These are phyloP conservation scores for Euwallacea fornicatus DNA, from an alignment of 1,140 invertebrate genomes.

Conservation along the genomic window DNA sequence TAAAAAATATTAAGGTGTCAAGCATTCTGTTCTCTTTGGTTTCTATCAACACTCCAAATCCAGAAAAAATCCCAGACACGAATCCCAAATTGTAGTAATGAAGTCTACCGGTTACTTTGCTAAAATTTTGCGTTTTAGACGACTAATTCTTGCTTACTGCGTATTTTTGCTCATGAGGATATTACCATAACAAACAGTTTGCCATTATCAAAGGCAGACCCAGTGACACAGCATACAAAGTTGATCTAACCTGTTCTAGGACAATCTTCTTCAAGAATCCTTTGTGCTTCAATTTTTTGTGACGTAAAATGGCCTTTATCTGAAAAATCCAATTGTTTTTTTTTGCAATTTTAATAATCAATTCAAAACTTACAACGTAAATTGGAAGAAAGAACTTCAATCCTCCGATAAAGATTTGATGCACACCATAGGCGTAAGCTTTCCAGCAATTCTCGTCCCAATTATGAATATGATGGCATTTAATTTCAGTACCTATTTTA, in stretches of 20 bases:
- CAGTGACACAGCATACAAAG: conserved; percentile 31
- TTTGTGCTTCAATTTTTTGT: conserved; percentile 36
- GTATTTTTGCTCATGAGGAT: too few species aligned
- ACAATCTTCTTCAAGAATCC: conserved; percentile 23
- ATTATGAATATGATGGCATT: conserved; percentile 32
- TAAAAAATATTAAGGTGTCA: conserved; percentile 42
- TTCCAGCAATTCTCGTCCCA: conserved; percentile 28
- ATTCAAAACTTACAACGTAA: conserved; percentile 38
- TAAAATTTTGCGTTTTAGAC: conserved; percentile 2
- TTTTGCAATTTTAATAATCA: not conserved
- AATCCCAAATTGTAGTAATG: conserved; percentile 37
- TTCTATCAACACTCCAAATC: conserved; percentile 39
- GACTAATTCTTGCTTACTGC: too few species aligned
- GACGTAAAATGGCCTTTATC: conserved; percentile 39
- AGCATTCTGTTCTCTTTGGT: conserved; percentile 40
- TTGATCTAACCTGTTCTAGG: conserved; percentile 24
- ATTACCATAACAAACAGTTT: conserved; percentile 35
- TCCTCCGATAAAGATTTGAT: conserved; percentile 15
- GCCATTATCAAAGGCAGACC: conserved; percentile 13
- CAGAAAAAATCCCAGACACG: conserved; percentile 38
- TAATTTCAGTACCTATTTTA: conserved; percentile 17
- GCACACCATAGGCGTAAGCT: conserved; percentile 12
- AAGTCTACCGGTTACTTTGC: conserved; percentile 29
- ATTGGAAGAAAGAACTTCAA: conserved; percentile 39
- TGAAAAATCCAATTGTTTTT: conserved; percentile 20